Evolutionary conservation across 2,888 invertebrate species (phyloP).

Genomic region (Amphipoea oculea): DNA sequence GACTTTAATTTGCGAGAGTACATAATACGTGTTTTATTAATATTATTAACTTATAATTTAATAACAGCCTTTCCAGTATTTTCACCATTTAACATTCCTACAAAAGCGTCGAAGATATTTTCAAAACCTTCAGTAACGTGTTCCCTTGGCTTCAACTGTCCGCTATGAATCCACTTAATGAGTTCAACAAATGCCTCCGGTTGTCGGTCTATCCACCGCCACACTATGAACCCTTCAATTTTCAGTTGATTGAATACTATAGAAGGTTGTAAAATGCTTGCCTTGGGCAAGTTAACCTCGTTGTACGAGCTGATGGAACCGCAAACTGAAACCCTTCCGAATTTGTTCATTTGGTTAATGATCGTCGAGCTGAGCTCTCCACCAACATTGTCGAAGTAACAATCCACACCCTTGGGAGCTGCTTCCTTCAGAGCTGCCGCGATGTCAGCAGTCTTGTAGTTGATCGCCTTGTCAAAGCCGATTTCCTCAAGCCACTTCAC

Average conservation of each 20-base stretch:
- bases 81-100: constrained; percentile 91
- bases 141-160: constrained; percentile 92
- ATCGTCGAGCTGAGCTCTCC: constrained; percentile 91
- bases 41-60: constrained; percentile 79
- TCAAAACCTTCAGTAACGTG: constrained; percentile 93
- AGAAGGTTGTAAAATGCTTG: constrained; percentile 87
- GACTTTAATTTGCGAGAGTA: constrained; percentile 33
- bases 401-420: constrained; percentile 92
- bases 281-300: constrained; percentile 73
- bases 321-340: constrained; percentile 90
- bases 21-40: constrained; percentile 13
- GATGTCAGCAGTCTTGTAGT: constrained; percentile 91
- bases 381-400: constrained; percentile 94
- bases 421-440: constrained; percentile 87
- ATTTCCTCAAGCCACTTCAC: constrained; percentile 89
- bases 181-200: constrained; percentile 90
- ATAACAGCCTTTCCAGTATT: constrained; percentile 93
- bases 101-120: constrained; percentile 92
- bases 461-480: constrained; percentile 92
- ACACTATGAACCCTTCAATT: constrained; percentile 91
- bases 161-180: constrained; percentile 91
- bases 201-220: constrained; percentile 90
- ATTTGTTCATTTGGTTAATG: constrained; percentile 90
- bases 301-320: constrained; percentile 83
- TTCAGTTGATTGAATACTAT: constrained; percentile 90